Conservation (phyloP, 92 coral and sea anemone genomes). For the Virgularia gustaviana region DNA sequence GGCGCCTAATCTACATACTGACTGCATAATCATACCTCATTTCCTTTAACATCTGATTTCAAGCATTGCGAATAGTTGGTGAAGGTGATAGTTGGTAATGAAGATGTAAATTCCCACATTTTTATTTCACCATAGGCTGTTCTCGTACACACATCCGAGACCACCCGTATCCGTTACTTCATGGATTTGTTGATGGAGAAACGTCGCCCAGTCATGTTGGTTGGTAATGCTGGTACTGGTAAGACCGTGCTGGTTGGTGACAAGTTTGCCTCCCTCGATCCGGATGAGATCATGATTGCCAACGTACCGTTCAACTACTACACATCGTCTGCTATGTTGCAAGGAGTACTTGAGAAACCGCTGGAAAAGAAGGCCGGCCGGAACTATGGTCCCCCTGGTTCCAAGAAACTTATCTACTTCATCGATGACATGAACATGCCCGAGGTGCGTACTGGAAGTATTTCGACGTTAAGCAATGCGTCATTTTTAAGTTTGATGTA, state of each 20-base stretch:
- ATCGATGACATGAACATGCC: conserved; percentile 99
- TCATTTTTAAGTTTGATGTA: too few relatives aligned
- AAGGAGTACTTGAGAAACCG: conserved; percentile 87
- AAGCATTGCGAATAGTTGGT: too few relatives aligned
- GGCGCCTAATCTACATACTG: too few relatives aligned
- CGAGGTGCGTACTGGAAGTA: conserved; percentile 77
- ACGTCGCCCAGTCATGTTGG: conserved; percentile 93
- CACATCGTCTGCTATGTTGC: conserved; percentile 99
- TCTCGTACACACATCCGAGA: conserved; percentile 97
- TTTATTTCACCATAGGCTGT: conserved; percentile 69
- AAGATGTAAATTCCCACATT: neutral
- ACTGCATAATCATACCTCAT: too few relatives aligned
- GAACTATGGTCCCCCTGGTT: conserved; percentile 96
- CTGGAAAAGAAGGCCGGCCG: conserved; percentile 99
- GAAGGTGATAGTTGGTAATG: neutral
- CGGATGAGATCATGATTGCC: conserved; percentile 81
- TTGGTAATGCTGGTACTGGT: conserved; percentile 98
- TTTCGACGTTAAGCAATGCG: too few relatives aligned
- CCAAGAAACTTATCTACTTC: conserved; percentile 86
- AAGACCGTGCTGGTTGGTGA: conserved; percentile 94
- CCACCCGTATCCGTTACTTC: conserved; percentile 96
- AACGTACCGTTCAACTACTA: conserved; percentile 98
- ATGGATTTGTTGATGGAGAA: conserved; percentile 98
- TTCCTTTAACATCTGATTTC: too few relatives aligned
- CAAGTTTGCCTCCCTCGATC: conserved; percentile 90